These are phyloP conservation scores for Catharus fuscescens DNA, from an alignment of 2,113 vertebrate species.

Conservation along the genomic window DNA sequence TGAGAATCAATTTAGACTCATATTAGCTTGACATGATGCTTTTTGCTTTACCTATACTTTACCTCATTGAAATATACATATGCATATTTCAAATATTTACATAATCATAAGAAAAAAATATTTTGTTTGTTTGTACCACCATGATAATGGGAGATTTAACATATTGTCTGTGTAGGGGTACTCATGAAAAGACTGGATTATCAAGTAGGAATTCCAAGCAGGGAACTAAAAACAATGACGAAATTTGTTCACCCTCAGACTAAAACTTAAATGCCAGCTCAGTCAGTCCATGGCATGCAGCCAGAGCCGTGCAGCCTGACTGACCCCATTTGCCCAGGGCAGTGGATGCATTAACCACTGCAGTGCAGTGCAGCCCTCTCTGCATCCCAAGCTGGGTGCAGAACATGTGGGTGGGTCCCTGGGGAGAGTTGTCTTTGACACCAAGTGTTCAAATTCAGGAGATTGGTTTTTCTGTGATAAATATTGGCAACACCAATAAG, in stretches of 20 bases:
- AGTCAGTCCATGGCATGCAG: neutral
- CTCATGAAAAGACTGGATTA: neutral
- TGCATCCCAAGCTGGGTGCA: neutral
- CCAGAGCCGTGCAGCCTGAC: neutral
- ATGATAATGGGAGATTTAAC: neutral
- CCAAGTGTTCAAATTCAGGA: neutral
- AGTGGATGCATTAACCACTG: neutral
- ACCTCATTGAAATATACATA: neutral
- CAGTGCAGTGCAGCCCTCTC: neutral
- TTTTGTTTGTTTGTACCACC: neutral
- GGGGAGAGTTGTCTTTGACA: neutral
- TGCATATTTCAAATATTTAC: neutral
- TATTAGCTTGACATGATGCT: neutral
- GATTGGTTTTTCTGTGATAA: neutral
- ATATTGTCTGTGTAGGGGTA: neutral
- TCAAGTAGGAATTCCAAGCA: conserved; percentile 3
- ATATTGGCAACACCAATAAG: neutral
- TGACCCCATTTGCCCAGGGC: neutral
- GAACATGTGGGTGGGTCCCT: neutral
- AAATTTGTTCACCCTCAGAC: neutral
- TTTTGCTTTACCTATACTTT: neutral
- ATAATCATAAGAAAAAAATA: neutral
- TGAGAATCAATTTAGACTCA: neutral
- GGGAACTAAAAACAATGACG: neutral
- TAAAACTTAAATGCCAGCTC: neutral